Evolutionary conservation across 2,797 vertebrate genomes (phyloP).

Genomic region (Meriones psammophilus): DNA sequence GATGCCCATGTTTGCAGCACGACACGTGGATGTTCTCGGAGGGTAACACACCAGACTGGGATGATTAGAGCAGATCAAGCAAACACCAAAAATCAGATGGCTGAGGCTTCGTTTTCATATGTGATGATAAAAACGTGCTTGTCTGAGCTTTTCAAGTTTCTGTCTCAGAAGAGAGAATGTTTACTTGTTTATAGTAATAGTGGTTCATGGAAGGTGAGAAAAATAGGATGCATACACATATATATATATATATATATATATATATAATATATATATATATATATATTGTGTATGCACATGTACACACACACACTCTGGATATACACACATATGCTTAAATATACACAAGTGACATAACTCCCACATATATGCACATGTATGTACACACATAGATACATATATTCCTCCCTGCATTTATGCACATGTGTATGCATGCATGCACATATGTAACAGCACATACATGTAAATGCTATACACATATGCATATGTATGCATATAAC

Average conservation of each 20-base stretch:
- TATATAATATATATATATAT: not conserved
- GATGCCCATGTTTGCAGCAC: not conserved
- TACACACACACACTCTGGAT: not conserved
- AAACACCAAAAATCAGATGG: not conserved
- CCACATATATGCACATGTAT: not conserved
- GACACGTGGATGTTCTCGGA: not conserved
- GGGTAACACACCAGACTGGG: not conserved
- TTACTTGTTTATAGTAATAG: not conserved
- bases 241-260: not conserved
- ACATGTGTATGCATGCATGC: no score
- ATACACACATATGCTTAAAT: not conserved
- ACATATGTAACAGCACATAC: not conserved
- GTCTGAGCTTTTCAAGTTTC: not conserved
- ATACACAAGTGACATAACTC: not conserved
- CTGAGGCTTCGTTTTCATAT: not conserved
- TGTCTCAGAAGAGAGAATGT: not conserved
- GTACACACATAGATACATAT: not conserved
- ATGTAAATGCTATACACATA: not conserved
- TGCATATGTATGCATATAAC: not conserved
- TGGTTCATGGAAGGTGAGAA: not conserved
- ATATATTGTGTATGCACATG: not conserved
- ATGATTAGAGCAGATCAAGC: not conserved
- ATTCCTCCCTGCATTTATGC: no score
- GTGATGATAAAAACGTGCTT: slow-evolving; percentile 8
- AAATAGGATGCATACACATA: not conserved